Evolutionary conservation across 1,140 invertebrate species (phyloP).

Genomic region (Ips nitidus): DNA sequence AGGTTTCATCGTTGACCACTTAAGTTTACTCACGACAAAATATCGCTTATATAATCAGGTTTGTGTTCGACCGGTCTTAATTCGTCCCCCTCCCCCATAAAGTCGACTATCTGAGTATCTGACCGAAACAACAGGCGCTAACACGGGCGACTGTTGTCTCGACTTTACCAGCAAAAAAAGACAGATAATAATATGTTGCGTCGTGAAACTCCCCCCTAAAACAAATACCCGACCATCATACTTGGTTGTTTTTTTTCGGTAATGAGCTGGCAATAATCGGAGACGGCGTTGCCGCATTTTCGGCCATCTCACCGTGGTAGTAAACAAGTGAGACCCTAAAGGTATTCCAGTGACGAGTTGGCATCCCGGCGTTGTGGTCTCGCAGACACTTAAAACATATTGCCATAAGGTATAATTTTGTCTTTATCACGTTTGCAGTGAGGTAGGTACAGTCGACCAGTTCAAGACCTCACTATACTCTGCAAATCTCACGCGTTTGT

Average conservation of each 20-base stretch:
- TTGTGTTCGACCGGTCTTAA: slow-evolving; percentile 25
- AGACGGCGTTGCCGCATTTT: slow-evolving; percentile 19
- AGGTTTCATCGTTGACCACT: neutral
- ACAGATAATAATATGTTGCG: slow-evolving; percentile 41
- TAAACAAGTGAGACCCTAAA: too few species aligned
- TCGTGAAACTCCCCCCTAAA: slow-evolving; percentile 36
- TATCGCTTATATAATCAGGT: slow-evolving; percentile 20
- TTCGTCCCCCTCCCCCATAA: neutral
- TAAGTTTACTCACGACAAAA: slow-evolving; percentile 4
- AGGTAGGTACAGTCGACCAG: slow-evolving; percentile 45
- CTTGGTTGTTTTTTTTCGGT: slow-evolving; percentile 40
- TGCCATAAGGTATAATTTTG: slow-evolving; percentile 52
- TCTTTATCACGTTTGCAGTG: slow-evolving; percentile 50
- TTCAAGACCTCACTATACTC: slow-evolving; percentile 1
- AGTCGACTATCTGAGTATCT: slow-evolving; percentile 1
- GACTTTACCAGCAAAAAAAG: slow-evolving; percentile 36
- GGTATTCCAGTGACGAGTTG: neutral
- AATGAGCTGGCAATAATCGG: slow-evolving; percentile 38
- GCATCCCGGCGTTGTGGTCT: slow-evolving; percentile 4
- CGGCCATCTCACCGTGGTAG: neutral
- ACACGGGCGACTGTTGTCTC: slow-evolving; percentile 30
- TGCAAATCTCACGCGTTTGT: neutral
- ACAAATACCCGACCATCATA: slow-evolving; percentile 39
- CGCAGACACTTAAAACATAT: slow-evolving; percentile 44
- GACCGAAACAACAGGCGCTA: slow-evolving; percentile 27